Evolutionary conservation across 2,797 vertebrate species (phyloP).

Genomic region (Falco naumanni): DNA sequence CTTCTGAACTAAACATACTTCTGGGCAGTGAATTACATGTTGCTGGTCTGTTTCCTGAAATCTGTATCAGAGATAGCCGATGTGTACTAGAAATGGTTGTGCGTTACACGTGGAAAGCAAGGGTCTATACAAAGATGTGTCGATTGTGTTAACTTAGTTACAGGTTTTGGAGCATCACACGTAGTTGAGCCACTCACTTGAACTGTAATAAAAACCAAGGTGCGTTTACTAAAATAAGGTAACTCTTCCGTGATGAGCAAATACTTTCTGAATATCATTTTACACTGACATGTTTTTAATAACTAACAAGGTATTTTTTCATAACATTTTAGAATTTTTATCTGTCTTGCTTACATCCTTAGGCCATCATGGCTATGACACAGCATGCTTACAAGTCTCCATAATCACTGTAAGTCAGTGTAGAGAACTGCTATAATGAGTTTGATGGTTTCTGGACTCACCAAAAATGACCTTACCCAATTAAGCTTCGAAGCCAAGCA

Average conservation of each 20-base stretch:
- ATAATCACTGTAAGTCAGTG: not conserved
- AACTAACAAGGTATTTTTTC: not conserved
- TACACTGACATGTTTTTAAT: not conserved
- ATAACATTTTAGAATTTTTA: not conserved
- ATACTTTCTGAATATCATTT: not conserved
- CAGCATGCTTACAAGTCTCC: not conserved
- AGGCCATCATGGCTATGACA: not conserved
- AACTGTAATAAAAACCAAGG: not conserved
- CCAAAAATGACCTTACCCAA: not conserved
- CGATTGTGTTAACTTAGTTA: not conserved
- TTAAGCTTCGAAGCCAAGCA: not conserved
- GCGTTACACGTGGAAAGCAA: not conserved
- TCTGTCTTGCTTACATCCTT: not conserved
- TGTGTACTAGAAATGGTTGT: not conserved
- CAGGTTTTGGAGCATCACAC: not conserved
- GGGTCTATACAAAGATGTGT: not conserved
- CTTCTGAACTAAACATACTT: not conserved
- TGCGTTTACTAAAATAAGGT: not conserved
- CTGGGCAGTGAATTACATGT: not conserved
- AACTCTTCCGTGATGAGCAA: not conserved
- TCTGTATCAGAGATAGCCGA: not conserved
- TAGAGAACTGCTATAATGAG: not conserved
- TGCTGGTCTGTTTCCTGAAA: not conserved
- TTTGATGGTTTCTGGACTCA: not conserved
- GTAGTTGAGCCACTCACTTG: not conserved